Evolutionary conservation across 2,888 invertebrate genomes (phyloP).

Genomic region (Chrysina gloriosa): DNA sequence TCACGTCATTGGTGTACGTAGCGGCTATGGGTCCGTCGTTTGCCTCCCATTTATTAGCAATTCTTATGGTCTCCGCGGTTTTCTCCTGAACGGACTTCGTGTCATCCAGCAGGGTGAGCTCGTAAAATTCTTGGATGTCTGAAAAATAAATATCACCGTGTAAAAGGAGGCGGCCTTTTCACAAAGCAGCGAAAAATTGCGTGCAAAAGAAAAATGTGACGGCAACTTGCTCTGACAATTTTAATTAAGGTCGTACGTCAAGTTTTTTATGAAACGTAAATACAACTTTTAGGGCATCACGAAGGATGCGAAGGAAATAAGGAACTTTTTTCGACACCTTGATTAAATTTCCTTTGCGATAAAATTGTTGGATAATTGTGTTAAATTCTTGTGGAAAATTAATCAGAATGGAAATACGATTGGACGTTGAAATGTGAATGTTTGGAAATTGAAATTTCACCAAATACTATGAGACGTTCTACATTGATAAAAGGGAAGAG

Average conservation of each 20-base stretch:
- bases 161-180: neutral
- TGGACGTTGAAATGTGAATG: too few species aligned
- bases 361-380: conserved; percentile 18
- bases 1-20: conserved; percentile 71
- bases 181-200: conserved; percentile 23
- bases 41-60: conserved; percentile 94
- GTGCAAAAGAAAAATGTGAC: conserved; percentile 30
- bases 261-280: conserved; percentile 35
- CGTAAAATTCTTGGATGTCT: conserved; percentile 99
- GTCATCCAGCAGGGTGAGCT: conserved; percentile 95
- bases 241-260: conserved; percentile 37
- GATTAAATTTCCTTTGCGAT: conserved; percentile 8
- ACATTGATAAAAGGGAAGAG: too few species aligned
- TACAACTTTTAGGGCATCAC: conserved; percentile 10
- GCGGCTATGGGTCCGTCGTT: conserved; percentile 73
- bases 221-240: conserved; percentile 13
- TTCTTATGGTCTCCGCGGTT: conserved; percentile 93
- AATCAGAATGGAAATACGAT: too few species aligned
- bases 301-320: neutral
- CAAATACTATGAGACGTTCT: too few species aligned
- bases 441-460: too few species aligned
- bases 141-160: conserved; percentile 60
- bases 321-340: neutral
- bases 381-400: conserved; percentile 21
- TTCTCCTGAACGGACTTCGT: conserved; percentile 95